These are phyloP conservation scores for Cettia cetti DNA, from an alignment of 2,113 vertebrate species.

Conservation along the genomic window DNA sequence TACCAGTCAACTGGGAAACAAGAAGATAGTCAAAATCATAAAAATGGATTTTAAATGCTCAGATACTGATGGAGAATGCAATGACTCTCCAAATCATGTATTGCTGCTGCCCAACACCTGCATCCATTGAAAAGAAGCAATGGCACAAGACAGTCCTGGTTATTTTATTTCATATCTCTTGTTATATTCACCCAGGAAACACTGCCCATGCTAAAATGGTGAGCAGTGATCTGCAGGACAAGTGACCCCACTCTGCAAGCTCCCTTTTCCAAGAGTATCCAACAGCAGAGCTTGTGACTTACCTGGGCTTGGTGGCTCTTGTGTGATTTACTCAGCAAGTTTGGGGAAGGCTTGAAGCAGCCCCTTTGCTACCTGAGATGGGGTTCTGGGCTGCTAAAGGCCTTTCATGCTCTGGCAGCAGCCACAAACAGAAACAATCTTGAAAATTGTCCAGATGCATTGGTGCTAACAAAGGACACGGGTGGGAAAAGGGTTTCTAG, in stretches of 20 bases:
- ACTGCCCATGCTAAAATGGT: not conserved
- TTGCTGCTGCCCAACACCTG: not conserved
- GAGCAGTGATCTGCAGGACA: not conserved
- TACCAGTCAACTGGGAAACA: not conserved
- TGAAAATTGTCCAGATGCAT: not conserved
- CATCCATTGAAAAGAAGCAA: not conserved
- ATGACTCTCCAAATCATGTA: not conserved
- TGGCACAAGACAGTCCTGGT: rapidly evolving
- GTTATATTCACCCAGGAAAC: not conserved
- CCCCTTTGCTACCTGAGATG: not conserved
- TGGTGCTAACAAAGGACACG: not conserved
- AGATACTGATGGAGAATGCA: not conserved
- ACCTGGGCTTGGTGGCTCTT: not conserved
- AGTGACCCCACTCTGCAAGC: rapidly evolving
- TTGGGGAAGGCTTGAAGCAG: not conserved
- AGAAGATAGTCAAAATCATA: not conserved
- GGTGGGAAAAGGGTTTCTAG: not conserved
- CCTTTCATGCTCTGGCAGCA: not conserved
- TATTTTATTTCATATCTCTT: not conserved
- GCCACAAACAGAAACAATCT: not conserved
- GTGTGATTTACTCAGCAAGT: not conserved
- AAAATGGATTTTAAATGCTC: not conserved
- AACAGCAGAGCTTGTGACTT: not conserved
- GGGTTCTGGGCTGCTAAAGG: not conserved
- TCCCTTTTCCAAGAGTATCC: not conserved